Conservation (phyloP, 2,113 vertebrate genomes). For the Scomber japonicus region DNA sequence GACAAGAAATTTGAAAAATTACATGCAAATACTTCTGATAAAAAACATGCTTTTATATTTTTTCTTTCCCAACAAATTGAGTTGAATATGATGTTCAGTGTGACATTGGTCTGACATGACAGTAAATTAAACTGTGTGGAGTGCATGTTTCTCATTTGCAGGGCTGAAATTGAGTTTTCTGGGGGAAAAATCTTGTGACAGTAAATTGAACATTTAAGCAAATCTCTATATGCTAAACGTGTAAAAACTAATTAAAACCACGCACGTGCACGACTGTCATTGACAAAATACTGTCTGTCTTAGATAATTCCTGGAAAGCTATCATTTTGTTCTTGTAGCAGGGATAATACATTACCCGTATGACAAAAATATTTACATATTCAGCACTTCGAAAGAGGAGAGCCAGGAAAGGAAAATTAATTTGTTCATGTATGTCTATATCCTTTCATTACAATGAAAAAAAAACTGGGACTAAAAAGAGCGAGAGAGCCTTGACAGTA, state of each 20-base stretch:
- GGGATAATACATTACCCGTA: background rate
- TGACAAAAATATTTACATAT: slow-evolving; percentile 32
- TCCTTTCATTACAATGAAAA: background rate
- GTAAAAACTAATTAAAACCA: background rate
- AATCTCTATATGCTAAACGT: background rate
- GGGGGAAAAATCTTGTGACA: background rate
- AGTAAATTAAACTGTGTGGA: background rate
- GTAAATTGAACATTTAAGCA: background rate
- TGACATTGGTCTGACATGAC: background rate
- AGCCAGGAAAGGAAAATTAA: background rate
- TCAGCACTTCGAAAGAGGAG: background rate
- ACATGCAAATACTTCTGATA: too few species aligned
- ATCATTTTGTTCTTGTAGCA: background rate
- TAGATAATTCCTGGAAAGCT: slow-evolving; percentile 13
- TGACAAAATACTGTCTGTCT: background rate
- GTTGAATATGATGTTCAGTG: too few species aligned
- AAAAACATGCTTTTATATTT: too few species aligned
- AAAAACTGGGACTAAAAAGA: background rate
- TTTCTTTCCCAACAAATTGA: too few species aligned
- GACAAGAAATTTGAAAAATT: background rate
- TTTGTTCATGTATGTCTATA: background rate
- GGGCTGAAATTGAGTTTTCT: background rate
- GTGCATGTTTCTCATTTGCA: background rate
- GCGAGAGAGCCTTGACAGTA: background rate
- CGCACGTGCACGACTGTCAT: background rate